Conservation (phyloP, 2,888 invertebrate species). For the Ceraclea dissimilis region DNA sequence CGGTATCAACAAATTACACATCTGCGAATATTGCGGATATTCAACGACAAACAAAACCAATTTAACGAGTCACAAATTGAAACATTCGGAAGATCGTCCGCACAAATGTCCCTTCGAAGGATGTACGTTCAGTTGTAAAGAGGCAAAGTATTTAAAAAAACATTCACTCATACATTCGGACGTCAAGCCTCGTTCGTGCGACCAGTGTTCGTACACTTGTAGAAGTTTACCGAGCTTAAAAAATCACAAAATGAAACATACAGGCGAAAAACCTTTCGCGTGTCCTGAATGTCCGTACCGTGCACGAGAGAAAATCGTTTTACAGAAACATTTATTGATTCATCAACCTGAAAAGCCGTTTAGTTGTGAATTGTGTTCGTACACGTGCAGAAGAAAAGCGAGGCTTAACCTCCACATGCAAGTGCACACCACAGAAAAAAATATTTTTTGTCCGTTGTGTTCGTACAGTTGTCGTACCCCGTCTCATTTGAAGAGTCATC, state of each 20-base stretch:
- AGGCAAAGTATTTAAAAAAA: conserved; percentile 10
- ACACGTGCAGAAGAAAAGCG: conserved; percentile 4
- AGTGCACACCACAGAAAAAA: conserved; percentile 5
- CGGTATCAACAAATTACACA: neutral
- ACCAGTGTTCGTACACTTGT: conserved; percentile 8
- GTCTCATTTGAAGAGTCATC: conserved; percentile 7
- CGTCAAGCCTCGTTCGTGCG: conserved; percentile 5
- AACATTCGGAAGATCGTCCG: conserved; percentile 2
- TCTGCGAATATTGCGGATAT: conserved; percentile 4
- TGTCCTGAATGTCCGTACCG: conserved; percentile 6
- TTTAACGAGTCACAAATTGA: conserved; percentile 1
- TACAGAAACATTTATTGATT: conserved; percentile 11
- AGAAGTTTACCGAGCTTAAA: conserved; percentile 9
- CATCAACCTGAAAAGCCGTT: conserved; percentile 10
- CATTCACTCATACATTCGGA: conserved; percentile 9
- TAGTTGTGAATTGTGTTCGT: conserved; percentile 5
- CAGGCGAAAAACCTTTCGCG: conserved; percentile 6
- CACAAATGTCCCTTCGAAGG: conserved; percentile 6
- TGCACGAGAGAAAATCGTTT: conserved; percentile 8
- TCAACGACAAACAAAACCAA: neutral
- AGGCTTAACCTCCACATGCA: conserved; percentile 7
- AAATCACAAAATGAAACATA: conserved; percentile 7
- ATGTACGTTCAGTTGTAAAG: conserved; percentile 6
- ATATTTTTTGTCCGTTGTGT: conserved; percentile 5
- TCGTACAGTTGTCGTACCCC: conserved; percentile 2